Base-by-base conservation (phyloP, 2,113 vertebrate genomes). In the Fulmarus glacialis region DNA sequence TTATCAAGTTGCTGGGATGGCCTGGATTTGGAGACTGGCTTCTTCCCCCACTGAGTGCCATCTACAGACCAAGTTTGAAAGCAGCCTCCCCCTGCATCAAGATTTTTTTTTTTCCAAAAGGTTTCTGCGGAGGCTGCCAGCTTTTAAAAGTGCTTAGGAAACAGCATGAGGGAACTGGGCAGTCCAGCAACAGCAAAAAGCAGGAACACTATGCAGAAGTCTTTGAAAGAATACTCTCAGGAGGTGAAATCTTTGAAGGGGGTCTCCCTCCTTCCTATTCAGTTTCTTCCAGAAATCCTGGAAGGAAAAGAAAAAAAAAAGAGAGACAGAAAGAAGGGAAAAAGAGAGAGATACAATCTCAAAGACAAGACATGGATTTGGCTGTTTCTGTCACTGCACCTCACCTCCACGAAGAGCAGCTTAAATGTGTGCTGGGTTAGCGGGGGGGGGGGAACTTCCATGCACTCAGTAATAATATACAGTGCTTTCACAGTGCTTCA, bases 201-300 rank as follows among this genome's bases (percentile, higher is more conserved):
- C 40, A 80, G 45, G 32, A 80, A 66, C 32, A 82, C 58, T 72
- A 34, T 66, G 81, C 48, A 47, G 58, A 56, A 87, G 53, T 30
- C 94, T 85, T 95, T 93, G 78, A 94, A 93, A 95, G 42, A 91
- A 77, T 38, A 77, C 62, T 89, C 78, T 93, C 63, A 27, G 50
- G 87, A 93, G 53, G 42, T 50, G 38, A 93, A 90, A 95, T 50
- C 91, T 95, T 91, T 88, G 78, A 97, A 87, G 89, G 58, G 11
- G 48, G 43, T 93, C 87, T 95, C 58, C 18, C 45, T 91, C 42
- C 53, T 82, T 89, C 42, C 62, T 80, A 62, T 85, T 92, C 53
- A 80, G 58, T 82, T 90, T 82, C 78, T 96, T 82, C 45, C 70
- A 92, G 62, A 89, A 96, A 89, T 40, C 43, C 52, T 60, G 63